Base-by-base conservation (phyloP, 2,113 vertebrate species). In the Nibea albiflora region DNA sequence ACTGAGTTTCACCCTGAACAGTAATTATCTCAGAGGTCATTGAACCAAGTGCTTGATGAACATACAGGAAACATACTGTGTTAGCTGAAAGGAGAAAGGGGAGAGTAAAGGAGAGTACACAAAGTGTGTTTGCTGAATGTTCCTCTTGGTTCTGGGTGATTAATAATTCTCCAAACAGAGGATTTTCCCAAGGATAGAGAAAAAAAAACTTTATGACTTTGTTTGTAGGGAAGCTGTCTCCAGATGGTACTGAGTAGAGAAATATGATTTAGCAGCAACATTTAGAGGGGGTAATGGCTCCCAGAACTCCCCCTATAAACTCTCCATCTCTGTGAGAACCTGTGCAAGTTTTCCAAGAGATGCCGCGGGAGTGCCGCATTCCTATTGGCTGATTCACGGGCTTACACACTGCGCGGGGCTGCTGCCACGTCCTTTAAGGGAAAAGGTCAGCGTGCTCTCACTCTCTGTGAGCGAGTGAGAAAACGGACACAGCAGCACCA, bases 381-480 rank as follows among this genome's bases (percentile, higher is more conserved):
- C 91, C 88, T 89, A 28, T 68, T 64, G 79, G 52, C 84, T 88
- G 88, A 92, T 78, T 90, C 85, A 90, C 42, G 19, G 8, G 47
- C 69, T 78, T 39, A 42, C 88, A 85, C 78, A 64, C 22, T 22
- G 76, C 28, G 31, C 75, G 2, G 69, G 35, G 50, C 49, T 64
- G 74, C 82, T 63, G 84, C 79, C 84, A 81, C 39, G 44, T 86
- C 62, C 58, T 73, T 80, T 66, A 47, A 81, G 76, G 52, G 65
- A 72, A 87, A 87, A 93, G 88, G 89, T 82, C 76, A 87, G 19
- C 39, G 1, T 70, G 62, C 70, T 88, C 71, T 85, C 49, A 9
- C 11, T 60, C 58, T 56, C 62, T 82, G 73, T 82, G 70, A 76
- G 81, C 19, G 4, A 54, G 52, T 19, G 73, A 77, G 53, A 81